Evolutionary conservation across 64 coral and sea anemone genomes (phyloP).

Genomic region (Stichodactyla helianthus): DNA sequence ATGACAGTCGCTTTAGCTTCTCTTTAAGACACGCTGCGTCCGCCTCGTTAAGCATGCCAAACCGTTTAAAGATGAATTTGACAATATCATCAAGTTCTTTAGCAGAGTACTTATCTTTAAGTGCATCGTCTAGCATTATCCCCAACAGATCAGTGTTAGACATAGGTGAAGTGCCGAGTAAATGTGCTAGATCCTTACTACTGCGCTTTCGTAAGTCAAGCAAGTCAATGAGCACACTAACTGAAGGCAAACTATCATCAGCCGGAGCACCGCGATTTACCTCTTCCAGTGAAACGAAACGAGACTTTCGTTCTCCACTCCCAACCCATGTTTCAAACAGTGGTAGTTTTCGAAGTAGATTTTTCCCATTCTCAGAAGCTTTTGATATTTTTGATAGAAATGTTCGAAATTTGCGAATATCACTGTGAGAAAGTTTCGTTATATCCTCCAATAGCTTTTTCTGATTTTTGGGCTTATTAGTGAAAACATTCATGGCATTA

Average conservation of each 20-base stretch:
- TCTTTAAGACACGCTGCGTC: not conserved
- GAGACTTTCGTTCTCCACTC: not conserved
- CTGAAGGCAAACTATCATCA: not conserved
- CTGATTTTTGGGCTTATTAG: not conserved
- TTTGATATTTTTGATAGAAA: not conserved
- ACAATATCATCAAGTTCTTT: conserved; percentile 36
- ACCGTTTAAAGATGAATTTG: conserved; percentile 41
- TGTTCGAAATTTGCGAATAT: not conserved
- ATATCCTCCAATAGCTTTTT: not conserved
- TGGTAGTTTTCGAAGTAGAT: conserved; percentile 1
- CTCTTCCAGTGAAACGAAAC: not conserved
- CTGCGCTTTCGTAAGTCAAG: not conserved
- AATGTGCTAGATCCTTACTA: not conserved
- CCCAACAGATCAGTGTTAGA: not conserved
- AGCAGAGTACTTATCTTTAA: not conserved
- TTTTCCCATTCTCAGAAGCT: not conserved
- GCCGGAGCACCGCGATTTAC: not conserved
- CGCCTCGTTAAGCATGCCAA: conserved; percentile 7
- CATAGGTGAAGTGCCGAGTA: conserved; percentile 2
- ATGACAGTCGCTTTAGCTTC: conserved; percentile 17
- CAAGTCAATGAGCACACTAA: not conserved
- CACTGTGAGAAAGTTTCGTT: not conserved
- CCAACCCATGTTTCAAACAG: not conserved
- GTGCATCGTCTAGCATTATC: conserved; percentile 5
- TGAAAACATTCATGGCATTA: conserved; percentile 17